These are phyloP conservation scores for Paratilapia polleni DNA, from an alignment of 2,113 vertebrate genomes.

Conservation along the genomic window DNA sequence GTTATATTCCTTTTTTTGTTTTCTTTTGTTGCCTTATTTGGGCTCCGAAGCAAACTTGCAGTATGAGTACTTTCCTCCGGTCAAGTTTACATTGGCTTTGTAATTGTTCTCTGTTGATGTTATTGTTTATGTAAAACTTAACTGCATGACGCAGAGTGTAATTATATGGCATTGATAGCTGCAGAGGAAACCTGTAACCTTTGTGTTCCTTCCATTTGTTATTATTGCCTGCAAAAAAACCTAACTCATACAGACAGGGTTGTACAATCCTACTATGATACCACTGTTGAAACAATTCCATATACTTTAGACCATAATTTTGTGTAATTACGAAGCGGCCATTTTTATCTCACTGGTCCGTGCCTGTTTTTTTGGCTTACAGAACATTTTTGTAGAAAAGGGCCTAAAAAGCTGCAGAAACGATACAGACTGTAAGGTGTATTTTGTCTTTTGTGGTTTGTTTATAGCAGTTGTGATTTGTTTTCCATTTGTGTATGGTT, in stretches of 20 bases:
- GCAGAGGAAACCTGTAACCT: constrained; percentile 65
- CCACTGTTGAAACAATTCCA: constrained; percentile 67
- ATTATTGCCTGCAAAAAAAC: constrained; percentile 45
- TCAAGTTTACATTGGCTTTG: constrained; percentile 74
- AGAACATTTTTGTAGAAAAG: constrained; percentile 59
- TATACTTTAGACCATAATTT: constrained; percentile 56
- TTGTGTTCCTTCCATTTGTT: constrained; percentile 46
- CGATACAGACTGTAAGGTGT: constrained; percentile 60
- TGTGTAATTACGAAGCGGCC: constrained; percentile 59
- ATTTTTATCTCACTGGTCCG: constrained; percentile 65
- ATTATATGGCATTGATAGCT: constrained; percentile 72
- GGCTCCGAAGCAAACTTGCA: constrained; percentile 57
- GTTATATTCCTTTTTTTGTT: constrained; percentile 63
- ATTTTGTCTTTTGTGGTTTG: constrained; percentile 57
- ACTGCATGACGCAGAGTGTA: constrained; percentile 79
- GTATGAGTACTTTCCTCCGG: constrained; percentile 66
- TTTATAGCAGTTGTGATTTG: constrained; percentile 59
- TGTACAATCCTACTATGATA: constrained; percentile 68
- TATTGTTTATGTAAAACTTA: constrained; percentile 79
- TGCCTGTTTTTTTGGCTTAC: constrained; percentile 49
- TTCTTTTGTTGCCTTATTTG: constrained; percentile 49
- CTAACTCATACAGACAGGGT: constrained; percentile 57
- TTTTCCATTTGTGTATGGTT: constrained; percentile 67
- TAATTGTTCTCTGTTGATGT: constrained; percentile 81
- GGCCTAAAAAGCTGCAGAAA: constrained; percentile 70